These are phyloP conservation scores for Steinernema carpocapsae DNA, from an alignment of 2,888 invertebrate species.

Conservation along the genomic window DNA sequence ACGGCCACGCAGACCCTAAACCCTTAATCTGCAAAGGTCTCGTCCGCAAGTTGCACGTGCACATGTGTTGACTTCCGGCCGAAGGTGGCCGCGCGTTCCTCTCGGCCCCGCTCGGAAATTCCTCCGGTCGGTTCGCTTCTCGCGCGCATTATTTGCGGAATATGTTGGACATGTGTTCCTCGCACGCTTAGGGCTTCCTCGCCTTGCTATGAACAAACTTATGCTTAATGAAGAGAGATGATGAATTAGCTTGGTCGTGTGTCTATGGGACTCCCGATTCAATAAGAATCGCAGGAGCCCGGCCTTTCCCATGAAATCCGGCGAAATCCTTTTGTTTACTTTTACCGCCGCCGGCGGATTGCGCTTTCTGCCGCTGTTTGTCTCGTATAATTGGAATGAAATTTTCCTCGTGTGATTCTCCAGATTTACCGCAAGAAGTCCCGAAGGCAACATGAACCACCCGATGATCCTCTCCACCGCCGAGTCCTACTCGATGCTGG, in stretches of 20 bases:
- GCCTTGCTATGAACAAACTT: conserved; percentile 24
- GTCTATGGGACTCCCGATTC: conserved; percentile 11
- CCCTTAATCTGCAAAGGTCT: too few relatives aligned
- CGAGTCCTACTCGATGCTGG: conserved; percentile 15
- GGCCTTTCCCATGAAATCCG: background rate
- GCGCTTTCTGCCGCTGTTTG: background rate
- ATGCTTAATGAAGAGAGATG: conserved; percentile 21
- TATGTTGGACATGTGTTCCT: too few relatives aligned
- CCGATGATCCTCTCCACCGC: conserved; percentile 27
- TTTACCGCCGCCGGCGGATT: background rate
- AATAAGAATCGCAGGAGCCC: background rate
- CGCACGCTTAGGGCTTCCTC: background rate
- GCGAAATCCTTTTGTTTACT: conserved; percentile 1
- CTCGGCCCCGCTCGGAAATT: too few relatives aligned
- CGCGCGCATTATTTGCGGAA: too few relatives aligned
- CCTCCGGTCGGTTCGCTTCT: too few relatives aligned
- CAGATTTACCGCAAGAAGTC: background rate
- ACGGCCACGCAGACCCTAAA: too few relatives aligned
- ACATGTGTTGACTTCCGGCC: too few relatives aligned
- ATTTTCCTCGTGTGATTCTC: background rate
- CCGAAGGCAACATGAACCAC: conserved; percentile 14
- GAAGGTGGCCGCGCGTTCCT: too few relatives aligned
- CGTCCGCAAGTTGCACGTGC: too few relatives aligned
- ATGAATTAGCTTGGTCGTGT: conserved; percentile 2
- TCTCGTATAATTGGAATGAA: background rate